Conservation (phyloP, 2,888 invertebrate genomes). For the Erebia aethiops region DNA sequence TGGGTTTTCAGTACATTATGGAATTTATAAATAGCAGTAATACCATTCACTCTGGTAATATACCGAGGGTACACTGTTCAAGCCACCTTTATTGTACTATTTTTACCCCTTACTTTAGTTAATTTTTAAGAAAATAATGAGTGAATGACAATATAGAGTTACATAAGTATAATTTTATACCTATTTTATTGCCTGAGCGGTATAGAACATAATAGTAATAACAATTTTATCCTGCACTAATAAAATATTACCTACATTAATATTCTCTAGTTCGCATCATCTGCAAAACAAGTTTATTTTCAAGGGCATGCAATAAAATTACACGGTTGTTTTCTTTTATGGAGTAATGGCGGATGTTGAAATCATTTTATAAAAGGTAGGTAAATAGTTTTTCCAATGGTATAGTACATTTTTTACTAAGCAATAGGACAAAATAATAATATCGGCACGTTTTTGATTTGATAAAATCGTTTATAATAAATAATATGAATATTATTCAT, state of each 20-base stretch:
- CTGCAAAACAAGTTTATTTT: slow-evolving; percentile 30
- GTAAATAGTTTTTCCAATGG: slow-evolving; percentile 12
- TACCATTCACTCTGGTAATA: too few species aligned
- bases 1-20: too few species aligned
- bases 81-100: too few species aligned
- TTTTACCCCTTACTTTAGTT: too few species aligned
- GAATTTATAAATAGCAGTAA: too few species aligned
- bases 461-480: background rate
- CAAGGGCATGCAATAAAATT: slow-evolving; percentile 32
- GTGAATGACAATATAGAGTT: too few species aligned
- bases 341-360: slow-evolving; percentile 18
- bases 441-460: slow-evolving; percentile 9
- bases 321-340: slow-evolving; percentile 26
- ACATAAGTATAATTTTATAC: too few species aligned
- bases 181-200: too few species aligned
- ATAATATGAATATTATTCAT: background rate
- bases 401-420: background rate
- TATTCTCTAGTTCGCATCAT: slow-evolving; percentile 16
- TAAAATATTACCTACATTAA: slow-evolving; percentile 14
- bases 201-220: too few species aligned
- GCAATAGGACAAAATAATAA: background rate
- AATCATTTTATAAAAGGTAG: slow-evolving; percentile 16
- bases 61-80: too few species aligned
- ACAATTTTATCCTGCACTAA: background rate
- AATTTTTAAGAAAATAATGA: too few species aligned